Base-by-base conservation (phyloP, 1,140 invertebrate genomes). In the Cephus cinctus region DNA sequence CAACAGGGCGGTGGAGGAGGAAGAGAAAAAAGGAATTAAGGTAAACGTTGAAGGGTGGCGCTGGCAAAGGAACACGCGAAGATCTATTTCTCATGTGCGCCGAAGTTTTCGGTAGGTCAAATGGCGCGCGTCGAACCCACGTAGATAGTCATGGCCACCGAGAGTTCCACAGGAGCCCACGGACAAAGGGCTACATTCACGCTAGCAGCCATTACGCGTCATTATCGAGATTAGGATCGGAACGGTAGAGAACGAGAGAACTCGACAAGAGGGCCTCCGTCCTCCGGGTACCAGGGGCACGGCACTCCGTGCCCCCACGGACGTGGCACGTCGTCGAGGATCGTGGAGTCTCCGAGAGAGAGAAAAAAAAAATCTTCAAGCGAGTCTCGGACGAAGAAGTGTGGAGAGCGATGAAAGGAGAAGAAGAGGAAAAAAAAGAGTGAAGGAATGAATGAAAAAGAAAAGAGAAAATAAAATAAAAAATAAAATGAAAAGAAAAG, bases 161-260 rank as follows among this genome's bases (percentile, higher is more conserved):
- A 32, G 39, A 21, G 38, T 36, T 41, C 38, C 35, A 55, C 49
- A 47, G 61, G 59, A 65, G 63, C 56, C 46, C 22, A 59, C 54
- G 64, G 63, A 76, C 73, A 76, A 75, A 75, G 73, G 67, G 57
- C 52, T 59, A 69, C 70, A 75, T 75, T 76, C 74, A 75, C 71
- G 70, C 65, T 64, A 65, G 65, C 63, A 66, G 61, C 63, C 71
- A 75, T 77, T 76, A 74, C 71, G 73, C 72, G 68, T 76, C 72
- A 76, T 77, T 77, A 77, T 74, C 70, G 63, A 76, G 74, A 76
- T 75, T 77, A 76, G 67, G 66, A 77, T 77, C 75, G 60, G 59
- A n/a, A 57, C 60, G 56, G 60, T 65, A 52, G 59, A 50, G 38
- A 59, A 39, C 43, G 32, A 12, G 34, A 49, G 40, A 44, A 43